Conservation (phyloP, 2,797 vertebrate species). For the Lutjanus campechanus region DNA sequence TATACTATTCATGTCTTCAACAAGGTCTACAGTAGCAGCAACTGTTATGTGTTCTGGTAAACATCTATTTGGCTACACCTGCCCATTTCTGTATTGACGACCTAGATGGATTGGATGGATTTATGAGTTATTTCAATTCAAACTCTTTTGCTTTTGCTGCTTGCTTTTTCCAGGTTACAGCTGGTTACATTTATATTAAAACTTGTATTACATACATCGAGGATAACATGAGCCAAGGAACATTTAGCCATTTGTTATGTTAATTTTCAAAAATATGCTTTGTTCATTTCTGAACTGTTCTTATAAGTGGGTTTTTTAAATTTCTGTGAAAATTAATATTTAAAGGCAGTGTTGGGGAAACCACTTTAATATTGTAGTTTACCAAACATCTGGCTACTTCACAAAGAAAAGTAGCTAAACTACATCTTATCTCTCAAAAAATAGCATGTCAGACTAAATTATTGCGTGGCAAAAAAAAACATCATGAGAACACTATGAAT, state of each 20-base stretch:
- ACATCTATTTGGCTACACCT: constrained; percentile 3
- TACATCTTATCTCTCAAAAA: too few species aligned
- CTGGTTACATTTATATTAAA: background rate
- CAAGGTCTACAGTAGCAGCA: background rate
- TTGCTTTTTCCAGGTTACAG: background rate
- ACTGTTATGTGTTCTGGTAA: background rate
- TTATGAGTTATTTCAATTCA: background rate
- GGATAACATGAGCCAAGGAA: background rate
- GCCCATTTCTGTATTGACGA: background rate
- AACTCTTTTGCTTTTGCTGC: background rate
- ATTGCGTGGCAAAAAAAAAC: too few species aligned
- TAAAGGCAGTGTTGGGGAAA: too few species aligned
- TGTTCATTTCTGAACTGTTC: background rate
- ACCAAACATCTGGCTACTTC: too few species aligned
- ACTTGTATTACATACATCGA: background rate
- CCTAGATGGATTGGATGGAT: background rate
- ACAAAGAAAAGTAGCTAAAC: too few species aligned
- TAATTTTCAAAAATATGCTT: background rate
- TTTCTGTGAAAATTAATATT: too few species aligned
- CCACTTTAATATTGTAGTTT: too few species aligned
- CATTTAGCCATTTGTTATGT: background rate
- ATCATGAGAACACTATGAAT: too few species aligned
- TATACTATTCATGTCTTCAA: constrained; percentile 14
- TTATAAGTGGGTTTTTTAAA: background rate
- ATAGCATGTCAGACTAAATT: too few species aligned